These are phyloP conservation scores for Sisor rabdophorus DNA, from an alignment of 2,113 vertebrate species.

Conservation along the genomic window DNA sequence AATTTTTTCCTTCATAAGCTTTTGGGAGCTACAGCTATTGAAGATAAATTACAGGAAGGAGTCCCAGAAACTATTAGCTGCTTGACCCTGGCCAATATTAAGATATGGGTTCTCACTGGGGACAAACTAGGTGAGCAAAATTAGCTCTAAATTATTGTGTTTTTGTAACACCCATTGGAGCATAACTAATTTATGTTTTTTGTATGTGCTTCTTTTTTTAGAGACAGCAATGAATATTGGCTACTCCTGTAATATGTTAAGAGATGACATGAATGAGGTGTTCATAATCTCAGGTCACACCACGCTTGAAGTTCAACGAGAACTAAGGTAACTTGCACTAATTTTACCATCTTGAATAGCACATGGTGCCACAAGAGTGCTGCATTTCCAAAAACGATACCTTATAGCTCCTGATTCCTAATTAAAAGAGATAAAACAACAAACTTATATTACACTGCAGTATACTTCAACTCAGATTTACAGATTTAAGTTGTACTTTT, in stretches of 20 bases:
- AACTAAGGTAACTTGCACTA: slow-evolving; percentile 66
- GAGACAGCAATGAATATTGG: slow-evolving; percentile 83
- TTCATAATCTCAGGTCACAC: slow-evolving; percentile 73
- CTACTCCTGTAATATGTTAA: slow-evolving; percentile 79
- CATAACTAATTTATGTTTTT: not conserved
- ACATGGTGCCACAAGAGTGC: not conserved
- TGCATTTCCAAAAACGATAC: not conserved
- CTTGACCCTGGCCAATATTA: slow-evolving; percentile 77
- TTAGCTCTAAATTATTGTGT: not conserved
- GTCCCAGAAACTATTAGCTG: slow-evolving; percentile 75
- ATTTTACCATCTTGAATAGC: not conserved
- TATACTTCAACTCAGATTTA: too few relatives aligned
- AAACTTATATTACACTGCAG: too few relatives aligned
- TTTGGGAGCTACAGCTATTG: slow-evolving; percentile 80
- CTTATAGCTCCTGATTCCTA: not conserved
- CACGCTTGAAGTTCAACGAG: slow-evolving; percentile 67
- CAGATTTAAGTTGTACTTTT: too few relatives aligned
- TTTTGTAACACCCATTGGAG: not conserved
- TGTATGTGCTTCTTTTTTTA: slow-evolving; percentile 58
- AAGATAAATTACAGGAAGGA: slow-evolving; percentile 84
- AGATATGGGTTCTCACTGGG: slow-evolving; percentile 84
- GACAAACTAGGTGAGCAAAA: slow-evolving; percentile 77
- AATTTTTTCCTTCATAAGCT: slow-evolving; percentile 64
- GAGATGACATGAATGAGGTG: slow-evolving; percentile 77
- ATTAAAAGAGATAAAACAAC: too few relatives aligned